A percentile compares a stretch with the other conserved stretches of the same genome.
Evolutionary conservation across 2,888 invertebrate species (phyloP).

Genomic region (Embidobia sp.): DNA sequence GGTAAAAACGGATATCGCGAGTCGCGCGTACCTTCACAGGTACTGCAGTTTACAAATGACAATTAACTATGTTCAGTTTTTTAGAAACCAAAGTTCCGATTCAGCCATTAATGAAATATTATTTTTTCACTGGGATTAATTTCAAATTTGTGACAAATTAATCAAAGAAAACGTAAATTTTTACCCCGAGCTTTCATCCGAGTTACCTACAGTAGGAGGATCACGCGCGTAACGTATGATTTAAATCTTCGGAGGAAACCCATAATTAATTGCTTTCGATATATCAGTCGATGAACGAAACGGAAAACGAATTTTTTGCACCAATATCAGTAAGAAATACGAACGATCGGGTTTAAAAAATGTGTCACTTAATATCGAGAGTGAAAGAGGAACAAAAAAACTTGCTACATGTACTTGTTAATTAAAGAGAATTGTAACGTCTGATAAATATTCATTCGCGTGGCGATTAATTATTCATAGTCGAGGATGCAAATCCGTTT

Average conservation of each 20-base stretch:
- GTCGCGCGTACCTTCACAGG: constrained; percentile 12
- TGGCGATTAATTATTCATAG: constrained; percentile 34
- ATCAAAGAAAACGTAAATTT: too few relatives aligned
- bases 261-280: constrained; percentile 25
- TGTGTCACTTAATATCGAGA: too few relatives aligned
- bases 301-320: too few relatives aligned
- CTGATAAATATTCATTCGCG: constrained; percentile 38
- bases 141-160: too few relatives aligned
- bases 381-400: background rate
- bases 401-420: constrained; percentile 10
- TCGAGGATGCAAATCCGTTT: constrained; percentile 22
- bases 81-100: too few relatives aligned
- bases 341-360: too few relatives aligned
- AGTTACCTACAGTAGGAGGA: constrained; percentile 53
- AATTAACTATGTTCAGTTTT: too few relatives aligned
- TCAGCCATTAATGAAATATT: too few relatives aligned
- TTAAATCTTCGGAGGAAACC: constrained; percentile 1
- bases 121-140: too few relatives aligned
- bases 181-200: background rate
- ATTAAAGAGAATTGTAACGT: constrained; percentile 30
- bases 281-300: constrained; percentile 2
- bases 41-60: constrained; percentile 43
- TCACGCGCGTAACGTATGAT: constrained; percentile 6
- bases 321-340: too few relatives aligned
- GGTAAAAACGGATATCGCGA: constrained; percentile 40